These are phyloP conservation scores for Plotosus lineatus DNA, from an alignment of 2,113 vertebrate species.

Conservation along the genomic window DNA sequence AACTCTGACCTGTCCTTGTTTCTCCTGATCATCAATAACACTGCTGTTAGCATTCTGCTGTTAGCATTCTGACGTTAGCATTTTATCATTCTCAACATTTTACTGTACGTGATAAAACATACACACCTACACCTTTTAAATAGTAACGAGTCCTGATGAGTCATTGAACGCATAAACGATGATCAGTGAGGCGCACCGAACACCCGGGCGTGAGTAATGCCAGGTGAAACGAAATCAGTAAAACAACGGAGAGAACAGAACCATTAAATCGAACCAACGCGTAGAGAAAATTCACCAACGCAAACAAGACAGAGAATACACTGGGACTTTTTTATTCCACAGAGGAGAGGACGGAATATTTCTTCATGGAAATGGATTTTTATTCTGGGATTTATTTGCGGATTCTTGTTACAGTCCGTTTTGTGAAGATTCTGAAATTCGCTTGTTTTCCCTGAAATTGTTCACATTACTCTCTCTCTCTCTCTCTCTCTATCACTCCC, in stretches of 20 bases:
- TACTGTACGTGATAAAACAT: too few relatives aligned
- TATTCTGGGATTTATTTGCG: not conserved
- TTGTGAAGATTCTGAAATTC: too few relatives aligned
- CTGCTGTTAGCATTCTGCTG: too few relatives aligned
- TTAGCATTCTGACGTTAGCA: too few relatives aligned
- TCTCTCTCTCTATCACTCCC: too few relatives aligned
- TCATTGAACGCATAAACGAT: not conserved
- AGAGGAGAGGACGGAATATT: not conserved
- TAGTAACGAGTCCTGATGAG: not conserved
- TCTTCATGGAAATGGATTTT: not conserved
- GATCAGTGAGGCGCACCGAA: not conserved
- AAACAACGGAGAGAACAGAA: not conserved
- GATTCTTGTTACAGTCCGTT: not conserved
- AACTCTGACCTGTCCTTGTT: too few relatives aligned
- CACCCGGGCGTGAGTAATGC: not conserved
- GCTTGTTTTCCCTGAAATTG: too few relatives aligned
- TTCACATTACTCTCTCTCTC: too few relatives aligned
- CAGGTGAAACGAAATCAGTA: not conserved
- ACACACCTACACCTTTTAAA: not conserved
- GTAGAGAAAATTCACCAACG: not conserved
- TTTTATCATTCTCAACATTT: too few relatives aligned
- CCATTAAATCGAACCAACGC: not conserved
- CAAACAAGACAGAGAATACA: not conserved
- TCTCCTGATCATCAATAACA: too few relatives aligned
- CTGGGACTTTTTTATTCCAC: not conserved